Base-by-base conservation (phyloP, 92 coral and sea anemone genomes). In the Bergia puertoricense region DNA sequence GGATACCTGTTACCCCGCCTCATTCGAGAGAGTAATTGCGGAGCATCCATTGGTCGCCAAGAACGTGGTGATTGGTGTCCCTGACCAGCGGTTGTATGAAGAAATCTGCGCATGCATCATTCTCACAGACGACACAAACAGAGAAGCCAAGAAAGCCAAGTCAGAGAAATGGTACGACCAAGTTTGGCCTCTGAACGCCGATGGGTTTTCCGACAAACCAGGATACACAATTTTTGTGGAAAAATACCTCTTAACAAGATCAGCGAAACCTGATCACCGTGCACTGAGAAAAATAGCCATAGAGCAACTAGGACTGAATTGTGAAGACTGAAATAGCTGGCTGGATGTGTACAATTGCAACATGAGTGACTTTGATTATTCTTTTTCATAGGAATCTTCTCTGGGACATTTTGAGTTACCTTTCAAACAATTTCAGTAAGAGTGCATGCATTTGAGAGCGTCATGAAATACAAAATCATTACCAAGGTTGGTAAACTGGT, bases 71-170 rank as follows among this genome's bases (percentile, higher is more conserved):
- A 41, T 89, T 9, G 92, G 92, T 23, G 89, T 85, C 5, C 92
- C 92, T 77, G 89, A 89, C 23, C 85, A 77, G 77, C 89, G 79
- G 85, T 23, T 89, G 62, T 80, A 85, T 73, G 92, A 89, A 78
- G 89, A 89, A 83, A 39, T 68, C 1, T 62, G 83, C 74, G 85
- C 87, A 59, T 83, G 87, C 78, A 78, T 83, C 36, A 50, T 84
- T 37, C 81, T 85, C 77, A 16, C 56, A 37, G 87, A 39, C 9
- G 50, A 81, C 39, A 48, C 18, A 9, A 56, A 65, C 22, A 36
- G 71, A 3, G 76, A 78, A 56, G 56, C 86, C 30, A 87, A 72
- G 90, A 72, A 81, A 48, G 79, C 77, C 48, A 80, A 81, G 88
- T 62, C 81, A 7, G 88, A 88, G 77, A 86, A 80, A 15, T 88